phyloP scores from a whole-genome alignment of 1,140 invertebrate genomes.

The Cherax destructor region DNA sequence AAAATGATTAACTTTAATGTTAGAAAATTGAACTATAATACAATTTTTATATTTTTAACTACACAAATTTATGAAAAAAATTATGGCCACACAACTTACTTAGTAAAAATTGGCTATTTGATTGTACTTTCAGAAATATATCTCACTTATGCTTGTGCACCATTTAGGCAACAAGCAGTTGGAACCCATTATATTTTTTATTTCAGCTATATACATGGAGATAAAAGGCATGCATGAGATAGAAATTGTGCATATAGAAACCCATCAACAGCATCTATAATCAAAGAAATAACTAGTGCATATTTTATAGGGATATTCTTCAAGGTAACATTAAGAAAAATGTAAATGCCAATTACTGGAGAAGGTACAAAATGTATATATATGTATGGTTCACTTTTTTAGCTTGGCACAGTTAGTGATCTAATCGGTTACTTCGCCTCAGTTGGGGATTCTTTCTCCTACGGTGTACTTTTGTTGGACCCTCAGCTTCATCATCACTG shows the following conservation, averaged over 20 bases:
- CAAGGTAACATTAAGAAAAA: neutral
- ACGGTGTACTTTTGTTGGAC: slow-evolving; percentile 4
- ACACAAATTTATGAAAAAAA: neutral
- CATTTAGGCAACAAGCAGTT: neutral
- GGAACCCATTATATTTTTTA: neutral
- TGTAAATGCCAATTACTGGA: neutral
- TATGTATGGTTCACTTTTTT: neutral
- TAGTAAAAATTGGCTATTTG: neutral
- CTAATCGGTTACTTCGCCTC: slow-evolving; percentile 43
- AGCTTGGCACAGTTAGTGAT: slow-evolving; percentile 21
- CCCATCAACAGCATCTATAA: neutral
- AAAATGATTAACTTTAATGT: neutral
- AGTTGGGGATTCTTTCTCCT: slow-evolving; percentile 39
- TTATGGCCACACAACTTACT: neutral
- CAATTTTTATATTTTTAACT: neutral
- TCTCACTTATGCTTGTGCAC: neutral
- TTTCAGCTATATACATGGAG: neutral
- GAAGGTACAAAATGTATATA: neutral
- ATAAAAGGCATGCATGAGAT: neutral
- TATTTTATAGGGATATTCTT: neutral
- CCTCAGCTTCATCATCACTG: slow-evolving; percentile 53
- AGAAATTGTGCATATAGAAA: neutral
- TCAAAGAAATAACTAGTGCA: neutral
- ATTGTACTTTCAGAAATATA: slow-evolving; percentile 11
- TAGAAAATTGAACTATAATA: neutral